Evolutionary conservation across 2,888 invertebrate genomes (phyloP), one percentile per base, ranked within the genome.

Genomic region (Eupsilia transversa): DNA sequence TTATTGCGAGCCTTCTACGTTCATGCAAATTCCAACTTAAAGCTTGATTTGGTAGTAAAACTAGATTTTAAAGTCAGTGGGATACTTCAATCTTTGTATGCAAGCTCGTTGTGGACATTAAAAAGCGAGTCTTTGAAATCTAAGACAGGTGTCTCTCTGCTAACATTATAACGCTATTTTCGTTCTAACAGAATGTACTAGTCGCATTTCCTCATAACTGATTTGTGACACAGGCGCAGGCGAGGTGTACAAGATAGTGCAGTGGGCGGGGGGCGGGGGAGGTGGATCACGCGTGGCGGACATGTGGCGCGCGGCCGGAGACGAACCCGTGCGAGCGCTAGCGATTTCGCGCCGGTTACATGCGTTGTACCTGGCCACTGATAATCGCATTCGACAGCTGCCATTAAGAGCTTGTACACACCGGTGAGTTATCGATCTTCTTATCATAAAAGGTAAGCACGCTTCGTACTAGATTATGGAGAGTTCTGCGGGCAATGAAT

Each of bases 231-330:
- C 87, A 97, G 97, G 94, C 91, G 96, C 96, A 70, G 97, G 97
- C 1, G 96, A 97, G 79, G 96, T 97, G 60, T 97, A 97, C 92
- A 97, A 97, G 91, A 96, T 97, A 91, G 97, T 97, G 61, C 97
- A 97, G 84, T 97, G 97, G 97, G 94, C 94, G 61, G 97, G 97
- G 43, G 97, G 96, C 68, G 96, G 96, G 67, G 97, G 96, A 46
- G 97, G 96, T 66, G 96, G 96, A 60, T 96, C 96, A 9, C 94
- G 96, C 71, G 95, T 97, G 67, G 96, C 97, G 30, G 97, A 97
- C 86, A 95, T 97, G 64, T 97, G 97, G 95, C 96, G 94, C 71
- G 97, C 97, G 56, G 97, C 97, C 52, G 95, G 95, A 46, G 94
- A 96, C 10, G 97, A 97, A 88, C 95, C 97, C 2, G 96, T 97